phyloP scores from a whole-genome alignment of 2,888 invertebrate genomes.

The Himalopsyche japonica region DNA sequence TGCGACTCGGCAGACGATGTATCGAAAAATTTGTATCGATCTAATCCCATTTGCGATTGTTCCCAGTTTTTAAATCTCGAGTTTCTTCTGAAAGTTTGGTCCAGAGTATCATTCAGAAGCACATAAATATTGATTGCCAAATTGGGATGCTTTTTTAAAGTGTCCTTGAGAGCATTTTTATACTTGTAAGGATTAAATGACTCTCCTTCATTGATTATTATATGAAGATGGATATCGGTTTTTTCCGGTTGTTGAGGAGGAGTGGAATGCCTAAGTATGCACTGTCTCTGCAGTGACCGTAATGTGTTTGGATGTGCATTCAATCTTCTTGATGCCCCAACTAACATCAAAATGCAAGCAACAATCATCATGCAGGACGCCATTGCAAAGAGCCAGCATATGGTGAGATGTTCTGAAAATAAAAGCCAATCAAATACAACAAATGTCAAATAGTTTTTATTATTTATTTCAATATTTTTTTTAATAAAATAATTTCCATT shows the following conservation, averaged over 20 bases:
- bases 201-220: slow-evolving; percentile 46
- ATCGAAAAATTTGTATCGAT: slow-evolving; percentile 38
- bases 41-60: slow-evolving; percentile 25
- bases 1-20: slow-evolving; percentile 35
- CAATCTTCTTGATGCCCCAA: slow-evolving; percentile 19
- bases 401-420: slow-evolving; percentile 46
- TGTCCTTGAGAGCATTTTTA: slow-evolving; percentile 45
- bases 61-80: slow-evolving; percentile 38
- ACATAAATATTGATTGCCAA: slow-evolving; percentile 45
- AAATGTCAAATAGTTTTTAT: no score
- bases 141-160: slow-evolving; percentile 45
- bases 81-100: slow-evolving; percentile 27
- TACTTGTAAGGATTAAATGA: slow-evolving; percentile 45
- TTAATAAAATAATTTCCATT: no score
- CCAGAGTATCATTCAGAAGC: slow-evolving; percentile 41
- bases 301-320: slow-evolving; percentile 37
- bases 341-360: slow-evolving; percentile 44
- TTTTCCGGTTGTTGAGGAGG: neutral
- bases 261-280: slow-evolving; percentile 31
- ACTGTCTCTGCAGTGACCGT: slow-evolving; percentile 40
- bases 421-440: no score
- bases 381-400: slow-evolving; percentile 45
- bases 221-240: slow-evolving; percentile 39
- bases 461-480: no score
- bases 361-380: slow-evolving; percentile 42